Evolutionary conservation across 2,797 vertebrate species (phyloP).

Genomic region (Lepus townsendii): DNA sequence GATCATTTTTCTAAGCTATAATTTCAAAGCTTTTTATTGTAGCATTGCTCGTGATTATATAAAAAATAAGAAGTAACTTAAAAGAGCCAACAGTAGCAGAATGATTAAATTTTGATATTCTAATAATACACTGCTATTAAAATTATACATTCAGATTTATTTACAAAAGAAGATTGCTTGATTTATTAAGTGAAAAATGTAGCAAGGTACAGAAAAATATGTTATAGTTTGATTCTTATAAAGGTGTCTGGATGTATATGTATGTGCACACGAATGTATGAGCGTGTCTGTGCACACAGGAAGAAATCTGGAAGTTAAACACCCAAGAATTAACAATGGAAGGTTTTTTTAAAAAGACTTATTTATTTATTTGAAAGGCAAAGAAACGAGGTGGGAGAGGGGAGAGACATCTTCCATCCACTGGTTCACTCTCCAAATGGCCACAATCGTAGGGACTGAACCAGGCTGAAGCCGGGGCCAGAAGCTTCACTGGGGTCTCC

Average conservation of each 20-base stretch:
- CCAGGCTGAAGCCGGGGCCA: too few relatives aligned
- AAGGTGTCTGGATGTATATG: neutral
- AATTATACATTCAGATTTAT: conserved; percentile 32
- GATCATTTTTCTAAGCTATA: conserved; percentile 27
- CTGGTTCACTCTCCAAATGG: too few relatives aligned
- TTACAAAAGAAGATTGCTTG: neutral
- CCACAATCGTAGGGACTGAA: too few relatives aligned
- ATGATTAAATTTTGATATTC: neutral
- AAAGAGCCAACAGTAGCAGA: neutral
- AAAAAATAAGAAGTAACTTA: neutral
- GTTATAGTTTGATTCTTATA: neutral
- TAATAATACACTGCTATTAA: conserved; percentile 7
- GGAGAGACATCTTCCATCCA: too few relatives aligned
- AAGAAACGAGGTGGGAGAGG: too few relatives aligned
- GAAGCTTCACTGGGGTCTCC: too few relatives aligned
- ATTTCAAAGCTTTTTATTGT: conserved; percentile 38
- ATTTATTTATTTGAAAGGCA: too few relatives aligned
- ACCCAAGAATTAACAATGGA: neutral
- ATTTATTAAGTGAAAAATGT: neutral
- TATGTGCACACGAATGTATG: neutral
- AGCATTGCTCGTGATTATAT: neutral
- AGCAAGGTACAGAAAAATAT: neutral
- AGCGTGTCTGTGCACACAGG: neutral
- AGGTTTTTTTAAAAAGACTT: too few relatives aligned
- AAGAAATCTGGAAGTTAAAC: neutral